Evolutionary conservation across 2,888 invertebrate species (phyloP), one percentile per base, ranked within the genome.

Genomic region (Amiota communis): DNA sequence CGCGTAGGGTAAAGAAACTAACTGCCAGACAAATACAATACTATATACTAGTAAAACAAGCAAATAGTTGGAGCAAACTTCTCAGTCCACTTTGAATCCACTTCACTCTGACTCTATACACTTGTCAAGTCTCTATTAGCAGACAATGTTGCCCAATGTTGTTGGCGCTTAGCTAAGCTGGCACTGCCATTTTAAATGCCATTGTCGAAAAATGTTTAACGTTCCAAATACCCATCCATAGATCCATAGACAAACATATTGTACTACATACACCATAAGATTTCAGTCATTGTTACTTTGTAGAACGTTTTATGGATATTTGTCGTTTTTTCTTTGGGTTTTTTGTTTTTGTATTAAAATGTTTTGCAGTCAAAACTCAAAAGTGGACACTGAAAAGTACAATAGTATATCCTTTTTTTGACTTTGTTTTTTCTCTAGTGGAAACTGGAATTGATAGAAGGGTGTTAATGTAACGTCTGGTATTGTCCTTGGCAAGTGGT

Each of bases 71-170:
- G 59, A 15, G 23, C 17, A 4, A 15, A 17, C 17, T 59, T 17
- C 59, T 17, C 36, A 36, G 36, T 36, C 20, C 20, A 59, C n/a
- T n/a, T 11, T 1, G 1, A 53, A 53, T 3, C 53, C 12, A 12
- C 12, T n/a, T n/a, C 53, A 53, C 57, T 11, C n/a, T n/a, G 51
- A 51, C 51, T 11, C n/a, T 51, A 1, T 20, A 51, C 69, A 69
- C 12, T 20, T 81, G 77, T 85, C 84, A 80, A 79, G 85, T 84
- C 86, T 85, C 86, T 83, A 86, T 85, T 86, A 85, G 86, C 79
- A 85, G 81, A 82, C 84, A 81, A 79, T 81, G 80, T 71, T 68
- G 70, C 23, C 36, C 12, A 57, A 49, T 49, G 48, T 67, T 67
- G 49, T 36, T 67, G 9, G 47, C 63, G 63, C 36, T 23, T 63